phyloP scores from a whole-genome alignment of 2,113 vertebrate genomes.

The Halichoerus grypus region DNA sequence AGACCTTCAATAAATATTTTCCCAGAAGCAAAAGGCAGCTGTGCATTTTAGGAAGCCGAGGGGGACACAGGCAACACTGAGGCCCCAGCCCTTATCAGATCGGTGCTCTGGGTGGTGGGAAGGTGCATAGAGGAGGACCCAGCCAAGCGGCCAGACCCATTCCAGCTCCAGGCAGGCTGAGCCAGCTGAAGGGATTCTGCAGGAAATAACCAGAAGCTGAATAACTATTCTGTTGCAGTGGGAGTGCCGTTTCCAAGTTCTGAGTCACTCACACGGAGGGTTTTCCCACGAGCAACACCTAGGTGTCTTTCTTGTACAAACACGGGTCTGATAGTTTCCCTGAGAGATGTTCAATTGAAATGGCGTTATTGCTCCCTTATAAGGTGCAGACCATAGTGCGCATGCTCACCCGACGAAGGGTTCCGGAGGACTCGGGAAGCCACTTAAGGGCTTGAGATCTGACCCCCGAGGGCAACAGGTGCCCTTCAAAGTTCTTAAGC shows the following conservation, averaged over 20 bases:
- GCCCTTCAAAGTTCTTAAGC: not conserved
- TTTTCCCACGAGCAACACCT: not conserved
- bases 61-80: fast-evolving
- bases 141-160: not conserved
- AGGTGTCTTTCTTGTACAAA: not conserved
- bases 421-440: not conserved
- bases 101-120: not conserved
- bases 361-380: not conserved
- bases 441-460: not conserved
- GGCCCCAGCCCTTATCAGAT: not conserved
- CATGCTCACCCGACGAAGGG: not conserved
- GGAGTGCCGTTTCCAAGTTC: not conserved
- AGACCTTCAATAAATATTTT: not conserved
- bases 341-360: not conserved
- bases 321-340: not conserved
- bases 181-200: not conserved
- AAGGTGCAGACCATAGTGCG: not conserved
- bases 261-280: not conserved
- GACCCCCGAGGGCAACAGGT: no score
- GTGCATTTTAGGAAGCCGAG: not conserved
- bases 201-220: not conserved
- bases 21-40: not conserved
- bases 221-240: no score
- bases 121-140: not conserved
- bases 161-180: not conserved